A percentile compares a stretch with the other conserved stretches of the same genome.
Evolutionary conservation across 1,140 invertebrate genomes (phyloP).

Genomic region (Mylabris phalerata): DNA sequence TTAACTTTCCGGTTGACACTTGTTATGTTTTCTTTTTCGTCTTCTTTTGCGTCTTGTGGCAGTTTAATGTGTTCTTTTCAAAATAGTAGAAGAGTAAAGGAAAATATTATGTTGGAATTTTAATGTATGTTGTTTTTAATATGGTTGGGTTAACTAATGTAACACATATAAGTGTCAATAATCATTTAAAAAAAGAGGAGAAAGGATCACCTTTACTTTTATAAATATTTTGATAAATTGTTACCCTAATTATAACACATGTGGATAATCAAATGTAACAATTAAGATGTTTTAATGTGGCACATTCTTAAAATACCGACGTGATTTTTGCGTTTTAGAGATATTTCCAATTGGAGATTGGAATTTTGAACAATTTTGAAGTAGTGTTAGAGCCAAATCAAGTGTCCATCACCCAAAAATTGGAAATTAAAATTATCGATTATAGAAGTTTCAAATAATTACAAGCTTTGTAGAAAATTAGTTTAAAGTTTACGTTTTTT

Average conservation of each 20-base stretch:
- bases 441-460: no score
- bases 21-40: conserved; percentile 24
- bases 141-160: neutral
- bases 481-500: no score
- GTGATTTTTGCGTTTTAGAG: no score
- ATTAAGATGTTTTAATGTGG: no score
- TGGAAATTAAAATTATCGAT: no score
- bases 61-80: conserved; percentile 13
- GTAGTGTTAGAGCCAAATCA: no score
- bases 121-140: conserved; percentile 3
- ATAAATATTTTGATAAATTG: neutral
- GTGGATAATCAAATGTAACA: no score
- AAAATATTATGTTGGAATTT: conserved; percentile 8
- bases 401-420: no score
- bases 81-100: neutral
- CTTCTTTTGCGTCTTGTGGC: conserved; percentile 24
- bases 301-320: no score
- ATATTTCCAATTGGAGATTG: no score
- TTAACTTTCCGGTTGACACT: conserved; percentile 27
- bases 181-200: neutral
- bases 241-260: neutral
- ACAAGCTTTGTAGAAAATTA: no score
- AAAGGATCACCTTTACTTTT: neutral
- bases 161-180: conserved; percentile 1
- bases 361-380: no score